Base-by-base conservation (phyloP, 2,888 invertebrate species). In the Cancer borealis region DNA sequence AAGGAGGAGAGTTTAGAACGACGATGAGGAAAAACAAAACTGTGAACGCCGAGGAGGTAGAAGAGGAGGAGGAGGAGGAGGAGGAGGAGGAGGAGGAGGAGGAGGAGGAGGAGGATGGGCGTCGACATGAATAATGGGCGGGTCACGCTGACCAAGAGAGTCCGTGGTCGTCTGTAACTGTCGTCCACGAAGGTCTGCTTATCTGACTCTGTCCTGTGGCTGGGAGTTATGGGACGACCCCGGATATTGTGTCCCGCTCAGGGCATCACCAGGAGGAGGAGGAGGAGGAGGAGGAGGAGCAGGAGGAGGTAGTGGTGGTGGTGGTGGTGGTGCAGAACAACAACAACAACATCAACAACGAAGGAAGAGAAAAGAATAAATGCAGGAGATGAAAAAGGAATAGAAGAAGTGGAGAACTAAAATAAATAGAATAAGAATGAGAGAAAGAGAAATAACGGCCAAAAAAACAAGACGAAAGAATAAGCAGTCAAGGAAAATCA, bases 241-340 rank as follows among this genome's bases (percentile, higher is more conserved):
- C 73, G 73, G 73, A 73, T 73, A 73, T 73, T 73, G 73, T 73
- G 73, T 73, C 73, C 54, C 73, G 73, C 73, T n/a, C 73, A 17
- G 73, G 73, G 73, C 73, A 73, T n/a, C 73, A 73, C n/a, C 73
- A 73, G n/a, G 73, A 73, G 6, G 6, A 73, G 73, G 26, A 73
- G n/a, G 26, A 5, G 73, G 73, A 73, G 73, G 73, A 73, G 73
- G n/a, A 73, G n/a, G 73, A 73, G 73, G 26, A 73, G n/a, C 5
- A 66, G 66, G 66, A 66, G 66, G 66, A 17, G 17, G 21, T 12
- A 66, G n/a, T 12, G 3, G 12, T 49, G 66, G n/a, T n/a, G 73
- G 73, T n/a, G 73, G n/a, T n/a, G n/a, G 26, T n/a, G n/a, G 4
- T n/a, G 14, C 5, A 79, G 8, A 79, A 26, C 30, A 12, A 30